Percentiles rank a stretch among this genome's conserved stretches.
Conservation (phyloP, 1,140 invertebrate genomes). For the Drosophila repleta region DNA sequence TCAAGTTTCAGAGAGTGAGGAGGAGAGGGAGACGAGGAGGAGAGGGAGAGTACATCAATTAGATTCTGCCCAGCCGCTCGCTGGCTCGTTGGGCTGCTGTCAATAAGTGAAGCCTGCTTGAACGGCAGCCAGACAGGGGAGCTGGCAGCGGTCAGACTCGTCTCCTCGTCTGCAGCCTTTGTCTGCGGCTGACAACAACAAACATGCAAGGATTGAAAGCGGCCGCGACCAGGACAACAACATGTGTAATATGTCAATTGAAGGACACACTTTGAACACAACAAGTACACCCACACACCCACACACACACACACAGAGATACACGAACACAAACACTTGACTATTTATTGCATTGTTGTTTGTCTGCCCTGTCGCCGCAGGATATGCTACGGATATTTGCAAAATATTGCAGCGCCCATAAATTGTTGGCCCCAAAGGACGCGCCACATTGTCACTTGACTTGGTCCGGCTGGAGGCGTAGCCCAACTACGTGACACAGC, state of each 20-base stretch:
- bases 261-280: slow-evolving; percentile 65
- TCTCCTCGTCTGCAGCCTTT: slow-evolving; percentile 13
- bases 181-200: slow-evolving; percentile 49
- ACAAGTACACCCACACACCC: slow-evolving; percentile 8
- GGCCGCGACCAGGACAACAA: slow-evolving; percentile 59
- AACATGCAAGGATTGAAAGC: slow-evolving; percentile 59
- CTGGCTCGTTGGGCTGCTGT: slow-evolving; percentile 45
- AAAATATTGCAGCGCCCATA: slow-evolving; percentile 81
- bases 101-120: slow-evolving; percentile 62
- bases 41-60: slow-evolving; percentile 56
- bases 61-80: slow-evolving; percentile 20
- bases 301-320: slow-evolving; percentile 17
- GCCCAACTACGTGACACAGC: slow-evolving; percentile 64
- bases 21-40: too few species aligned
- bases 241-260: slow-evolving; percentile 82
- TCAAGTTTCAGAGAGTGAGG: not conserved
- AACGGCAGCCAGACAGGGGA: slow-evolving; percentile 35
- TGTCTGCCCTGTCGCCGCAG: slow-evolving; percentile 70
- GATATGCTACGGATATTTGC: slow-evolving; percentile 80
- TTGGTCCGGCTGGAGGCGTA: slow-evolving; percentile 17
- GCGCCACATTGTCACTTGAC: slow-evolving; percentile 39
- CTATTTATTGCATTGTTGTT: slow-evolving; percentile 79
- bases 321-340: slow-evolving; percentile 42
- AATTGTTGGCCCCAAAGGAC: slow-evolving; percentile 69
- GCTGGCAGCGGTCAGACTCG: not conserved